Evolutionary conservation across 2,888 invertebrate species (phyloP), one percentile per base, ranked within the genome.

Genomic region (Tiphia femorata): DNA sequence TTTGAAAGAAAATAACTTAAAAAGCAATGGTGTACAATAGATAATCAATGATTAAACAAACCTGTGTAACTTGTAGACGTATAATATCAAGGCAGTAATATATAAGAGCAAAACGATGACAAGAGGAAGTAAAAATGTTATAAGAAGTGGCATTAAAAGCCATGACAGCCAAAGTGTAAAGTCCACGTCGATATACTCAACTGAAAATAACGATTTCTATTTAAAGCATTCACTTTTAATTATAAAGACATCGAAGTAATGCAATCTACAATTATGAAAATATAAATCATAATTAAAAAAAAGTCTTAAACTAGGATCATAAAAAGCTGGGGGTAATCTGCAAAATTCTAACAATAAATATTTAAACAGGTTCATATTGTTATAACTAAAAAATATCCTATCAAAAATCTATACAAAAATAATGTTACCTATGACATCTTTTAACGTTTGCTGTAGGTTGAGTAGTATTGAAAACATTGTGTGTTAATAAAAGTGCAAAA

Each of bases 61-160:
- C 94, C 93, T 91, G 85, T 97, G 93, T 58, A 93, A 87, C 84
- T 93, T 92, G 84, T 94, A 95, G 66, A 97, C 88, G 80, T 94
- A 94, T 66, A 96, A 88, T 78, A 95, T 92, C 76, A 96, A 86
- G 62, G 91, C 91, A 77, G 92, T 93, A 68, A 91, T 84, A 84
- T 96, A 96, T 58, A 96, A 88, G 51, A 96, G 87, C n/a, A 93
- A 73, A 41, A 91, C 90, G 79, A 96, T 93, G 58, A 95, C 87
- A 41, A 90, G 85, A 1, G 96, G 96, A 75, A 96, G 87, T 43
- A 96, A 86, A 86, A 97, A 96, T 67, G 95, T 94, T 65, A 94
- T 88, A 69, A 94, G 86, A 54, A 95, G 86, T 1, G 95, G 95
- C 82, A 90, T 91, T 78, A 95, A 87, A 74, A 94, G 88, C 90